A percentile compares a stretch with the other conserved stretches of the same genome.
These are phyloP conservation scores for Apteryx owenii DNA, from an alignment of 2,113 vertebrate species.

Conservation along the genomic window DNA sequence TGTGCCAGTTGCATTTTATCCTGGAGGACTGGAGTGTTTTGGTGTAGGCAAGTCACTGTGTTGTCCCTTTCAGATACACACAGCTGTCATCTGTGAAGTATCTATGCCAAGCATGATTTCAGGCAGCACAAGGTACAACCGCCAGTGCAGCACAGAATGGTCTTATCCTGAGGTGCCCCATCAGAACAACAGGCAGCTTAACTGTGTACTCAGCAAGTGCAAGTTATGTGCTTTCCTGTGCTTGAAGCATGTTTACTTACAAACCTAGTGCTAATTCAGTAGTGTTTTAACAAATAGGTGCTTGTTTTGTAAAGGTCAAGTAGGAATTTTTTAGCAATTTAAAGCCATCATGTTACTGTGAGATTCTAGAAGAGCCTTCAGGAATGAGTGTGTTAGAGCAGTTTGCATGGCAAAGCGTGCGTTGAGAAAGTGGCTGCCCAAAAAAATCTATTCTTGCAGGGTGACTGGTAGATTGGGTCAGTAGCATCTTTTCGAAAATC, in stretches of 20 bases:
- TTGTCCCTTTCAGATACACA: neutral
- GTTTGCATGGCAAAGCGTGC: neutral
- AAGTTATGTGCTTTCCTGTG: neutral
- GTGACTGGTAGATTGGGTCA: neutral
- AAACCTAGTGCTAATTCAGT: neutral
- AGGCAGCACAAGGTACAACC: neutral
- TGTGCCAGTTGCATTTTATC: neutral
- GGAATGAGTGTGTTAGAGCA: neutral
- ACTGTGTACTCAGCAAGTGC: neutral
- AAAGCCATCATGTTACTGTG: neutral
- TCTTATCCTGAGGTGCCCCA: neutral
- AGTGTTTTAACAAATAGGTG: neutral
- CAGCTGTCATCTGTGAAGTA: neutral
- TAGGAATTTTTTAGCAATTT: neutral
- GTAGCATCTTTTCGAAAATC: neutral
- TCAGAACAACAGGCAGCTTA: neutral
- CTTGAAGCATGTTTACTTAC: neutral
- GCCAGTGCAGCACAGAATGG: neutral
- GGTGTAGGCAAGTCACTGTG: neutral
- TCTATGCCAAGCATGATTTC: neutral
- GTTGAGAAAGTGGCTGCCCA: neutral
- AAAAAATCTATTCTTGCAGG: neutral
- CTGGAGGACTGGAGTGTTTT: neutral
- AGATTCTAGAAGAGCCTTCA: neutral
- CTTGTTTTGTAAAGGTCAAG: neutral